Evolutionary conservation across 2,797 vertebrate genomes (phyloP), one percentile per base, ranked within the genome.

Genomic region (Argyrosomus regius): DNA sequence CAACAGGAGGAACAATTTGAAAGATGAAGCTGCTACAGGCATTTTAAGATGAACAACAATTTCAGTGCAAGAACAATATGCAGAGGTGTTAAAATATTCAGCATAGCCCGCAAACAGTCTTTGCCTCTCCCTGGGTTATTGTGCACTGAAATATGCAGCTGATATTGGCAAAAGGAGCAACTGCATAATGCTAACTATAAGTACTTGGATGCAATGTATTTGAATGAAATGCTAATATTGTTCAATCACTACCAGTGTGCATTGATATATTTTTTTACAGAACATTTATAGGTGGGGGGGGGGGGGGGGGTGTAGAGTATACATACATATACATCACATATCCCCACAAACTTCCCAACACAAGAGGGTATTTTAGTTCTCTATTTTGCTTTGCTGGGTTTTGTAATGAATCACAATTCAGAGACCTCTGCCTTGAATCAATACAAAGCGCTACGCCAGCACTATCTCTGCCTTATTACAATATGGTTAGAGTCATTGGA

Each of bases 71-170:
- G 87, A 90, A 90, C 91, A 93, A 94, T 93, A 92, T 90, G 87
- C 93, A 94, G 89, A 88, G 81, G 87, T 91, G 87, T 86, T 95
- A 88, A 94, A 95, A 94, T 94, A 95, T 95, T 94, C 88, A 95
- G 72, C 64, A 91, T 72, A 78, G 75, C 79, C 81, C 10, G 78
- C 83, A 92, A 88, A 91, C 87, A 83, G 72, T 78, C 84, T 84
- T 63, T 56, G 77, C 62, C 78, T 82, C 77, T 92, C 67, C 72
- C 84, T 80, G 58, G 63, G 82, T 91, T 93, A 92, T 88, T 92
- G 88, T 85, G 77, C 63, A 65, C 84, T 91, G 87, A 91, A 92
- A 92, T 89, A 89, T 88, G 78, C 83, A 88, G 68, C 49, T 84
- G 82, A 81, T 89, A 87, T 77, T 81, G 73, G 77, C 62, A 81